Evolutionary conservation across 2,797 vertebrate genomes (phyloP), one percentile per base, ranked within the genome.

Genomic region (Premnoplex brunnescens): DNA sequence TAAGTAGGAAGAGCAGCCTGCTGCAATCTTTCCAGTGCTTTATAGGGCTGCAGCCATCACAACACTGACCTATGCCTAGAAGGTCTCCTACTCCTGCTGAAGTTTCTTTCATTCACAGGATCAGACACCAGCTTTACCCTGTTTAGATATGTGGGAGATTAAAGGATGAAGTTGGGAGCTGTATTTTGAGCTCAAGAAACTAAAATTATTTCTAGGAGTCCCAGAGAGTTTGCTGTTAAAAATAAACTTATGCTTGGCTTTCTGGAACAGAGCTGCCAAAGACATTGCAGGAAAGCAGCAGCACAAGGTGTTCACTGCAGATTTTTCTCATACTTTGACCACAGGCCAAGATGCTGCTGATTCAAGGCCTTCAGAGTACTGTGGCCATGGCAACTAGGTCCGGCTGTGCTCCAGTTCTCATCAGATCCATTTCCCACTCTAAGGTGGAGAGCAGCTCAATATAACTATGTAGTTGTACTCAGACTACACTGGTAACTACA

Each of bases 1-100:
- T 64, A 78, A 79, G 43, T 26, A 48, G 3, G 30, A 90, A 71
- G 27, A 89, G 37, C 34, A 93, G 58, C 64, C 89, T 83, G 82
- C 54, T 89, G 68, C 36, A 72, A 51, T 58, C 67, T 73, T 54
- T 46, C 27, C 55, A 88, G 54, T 80, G 69, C 55, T 89, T 82
- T 39, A 34, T 0, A 66, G 10, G 44, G 37, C 56, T 94, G 87
- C 78, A 92, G 76, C 74, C 81, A 88, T 18, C 89, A 64, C 49
- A 76, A 60, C 82, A 84, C 89, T 92, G 79, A 92, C 93, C 94
- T 78, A 93, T 28, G 62, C 86, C 85, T 89, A 85, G 59, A 51
- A 2, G 28, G 26, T 20, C 68, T 91, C 88, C 83, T 89, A 92
- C 48, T 85, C 60, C 85, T 89, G 88, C 43, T 95, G 87, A 63